Conservation (phyloP, 2,888 invertebrate genomes). For the Callimorpha dominula region DNA sequence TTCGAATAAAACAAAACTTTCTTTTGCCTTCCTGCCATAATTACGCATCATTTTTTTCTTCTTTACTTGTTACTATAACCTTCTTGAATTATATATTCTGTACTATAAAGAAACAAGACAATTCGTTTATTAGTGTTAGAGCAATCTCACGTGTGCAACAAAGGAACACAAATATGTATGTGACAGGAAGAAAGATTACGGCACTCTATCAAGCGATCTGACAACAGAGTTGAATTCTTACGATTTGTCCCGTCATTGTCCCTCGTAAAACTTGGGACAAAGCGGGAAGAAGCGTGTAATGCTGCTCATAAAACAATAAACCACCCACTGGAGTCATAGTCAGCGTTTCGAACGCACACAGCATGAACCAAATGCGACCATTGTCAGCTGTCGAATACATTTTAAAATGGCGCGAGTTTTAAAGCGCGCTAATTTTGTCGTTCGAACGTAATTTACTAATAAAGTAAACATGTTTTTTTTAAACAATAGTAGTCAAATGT, state of each 20-base stretch:
- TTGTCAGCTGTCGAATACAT: slow-evolving; percentile 50
- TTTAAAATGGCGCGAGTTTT: slow-evolving; percentile 51
- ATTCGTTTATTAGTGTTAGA: slow-evolving; percentile 51
- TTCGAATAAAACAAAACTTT: neutral
- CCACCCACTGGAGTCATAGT: slow-evolving; percentile 68
- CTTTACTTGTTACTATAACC: slow-evolving; percentile 21
- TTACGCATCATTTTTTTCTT: slow-evolving; percentile 20
- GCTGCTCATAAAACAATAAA: slow-evolving; percentile 80
- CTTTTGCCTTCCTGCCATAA: neutral
- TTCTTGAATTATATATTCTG: neutral
- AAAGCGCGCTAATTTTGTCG: slow-evolving; percentile 59
- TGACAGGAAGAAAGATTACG: slow-evolving; percentile 78
- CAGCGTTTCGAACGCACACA: slow-evolving; percentile 41
- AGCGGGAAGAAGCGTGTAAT: slow-evolving; percentile 71
- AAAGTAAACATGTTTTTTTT: neutral
- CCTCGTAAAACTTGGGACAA: slow-evolving; percentile 62
- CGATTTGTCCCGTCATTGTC: slow-evolving; percentile 74
- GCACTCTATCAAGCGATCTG: slow-evolving; percentile 72
- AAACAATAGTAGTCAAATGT: neutral
- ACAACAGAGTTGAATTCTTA: slow-evolving; percentile 72
- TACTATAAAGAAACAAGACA: slow-evolving; percentile 30
- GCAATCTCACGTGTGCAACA: slow-evolving; percentile 54
- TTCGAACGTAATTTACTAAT: neutral
- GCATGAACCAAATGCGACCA: slow-evolving; percentile 46
- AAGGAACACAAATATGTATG: slow-evolving; percentile 65